Conservation (phyloP, 2,888 invertebrate genomes). For the Pilophorus perplexus region DNA sequence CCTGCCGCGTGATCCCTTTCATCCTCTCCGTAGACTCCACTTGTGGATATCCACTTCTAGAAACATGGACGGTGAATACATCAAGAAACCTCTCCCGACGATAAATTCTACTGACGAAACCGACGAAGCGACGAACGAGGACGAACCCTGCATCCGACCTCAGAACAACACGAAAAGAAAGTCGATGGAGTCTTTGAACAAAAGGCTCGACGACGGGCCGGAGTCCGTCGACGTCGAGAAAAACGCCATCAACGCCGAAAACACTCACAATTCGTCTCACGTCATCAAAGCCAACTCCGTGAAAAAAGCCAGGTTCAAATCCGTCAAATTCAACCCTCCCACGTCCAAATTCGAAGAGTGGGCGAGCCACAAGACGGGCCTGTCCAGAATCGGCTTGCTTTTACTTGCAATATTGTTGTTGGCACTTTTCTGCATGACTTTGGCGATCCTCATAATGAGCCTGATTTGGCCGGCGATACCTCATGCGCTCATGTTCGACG, state of each 20-base stretch:
- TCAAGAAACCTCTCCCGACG: constrained; percentile 29
- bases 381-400: constrained; percentile 48
- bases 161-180: constrained; percentile 31
- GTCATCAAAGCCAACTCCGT: constrained; percentile 23
- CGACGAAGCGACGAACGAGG: constrained; percentile 40
- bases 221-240: constrained; percentile 39
- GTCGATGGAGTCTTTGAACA: constrained; percentile 42
- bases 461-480: constrained; percentile 55
- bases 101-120: constrained; percentile 42
- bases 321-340: constrained; percentile 42
- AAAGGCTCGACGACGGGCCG: constrained; percentile 27
- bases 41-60: background rate
- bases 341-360: constrained; percentile 46
- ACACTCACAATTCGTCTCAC: constrained; percentile 24
- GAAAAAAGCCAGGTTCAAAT: constrained; percentile 39
- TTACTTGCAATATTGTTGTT: constrained; percentile 43
- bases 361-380: constrained; percentile 48
- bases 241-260: constrained; percentile 36
- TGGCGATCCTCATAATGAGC: constrained; percentile 55
- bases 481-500: constrained; percentile 52
- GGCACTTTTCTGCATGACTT: constrained; percentile 53
- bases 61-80: constrained; percentile 34
- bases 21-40: background rate
- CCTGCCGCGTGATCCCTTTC: constrained; percentile 1
- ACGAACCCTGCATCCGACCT: constrained; percentile 39